Percentiles rank a stretch among this genome's conserved stretches.
These are phyloP conservation scores for Gonatopus flavifemur DNA, from an alignment of 1,140 invertebrate genomes.

Conservation along the genomic window DNA sequence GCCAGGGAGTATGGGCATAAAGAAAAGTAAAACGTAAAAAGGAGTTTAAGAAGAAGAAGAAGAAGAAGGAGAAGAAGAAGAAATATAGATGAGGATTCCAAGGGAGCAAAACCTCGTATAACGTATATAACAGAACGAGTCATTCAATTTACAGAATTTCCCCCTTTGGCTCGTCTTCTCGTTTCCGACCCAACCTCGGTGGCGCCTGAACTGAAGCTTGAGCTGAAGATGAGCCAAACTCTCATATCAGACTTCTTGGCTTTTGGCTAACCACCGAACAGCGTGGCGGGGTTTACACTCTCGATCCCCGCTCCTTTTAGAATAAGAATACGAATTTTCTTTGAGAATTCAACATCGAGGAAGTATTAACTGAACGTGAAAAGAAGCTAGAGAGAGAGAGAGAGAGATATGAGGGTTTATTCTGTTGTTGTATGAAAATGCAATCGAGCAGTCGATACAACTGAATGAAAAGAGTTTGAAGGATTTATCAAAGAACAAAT, in stretches of 20 bases:
- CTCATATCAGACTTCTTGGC: conserved; percentile 37
- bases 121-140: conserved; percentile 48
- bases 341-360: no score
- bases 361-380: background rate
- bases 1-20: conserved; percentile 41
- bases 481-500: no score
- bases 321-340: no score
- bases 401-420: background rate
- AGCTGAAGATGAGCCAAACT: conserved; percentile 46
- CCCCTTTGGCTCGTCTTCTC: conserved; percentile 24
- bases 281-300: conserved; percentile 3
- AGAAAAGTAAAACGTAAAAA: conserved; percentile 42
- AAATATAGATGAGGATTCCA: no score
- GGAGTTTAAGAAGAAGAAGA: no score
- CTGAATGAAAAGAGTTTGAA: no score
- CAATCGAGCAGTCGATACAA: background rate
- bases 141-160: conserved; percentile 56
- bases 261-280: conserved; percentile 36
- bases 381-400: background rate
- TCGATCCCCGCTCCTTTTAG: no score
- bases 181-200: conserved; percentile 4
- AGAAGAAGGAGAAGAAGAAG: no score
- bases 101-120: conserved; percentile 46
- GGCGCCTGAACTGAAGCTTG: conserved; percentile 25
- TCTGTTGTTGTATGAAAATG: background rate